These are phyloP conservation scores for Crotalus viridis DNA, from an alignment of 2,113 vertebrate genomes.

Conservation along the genomic window DNA sequence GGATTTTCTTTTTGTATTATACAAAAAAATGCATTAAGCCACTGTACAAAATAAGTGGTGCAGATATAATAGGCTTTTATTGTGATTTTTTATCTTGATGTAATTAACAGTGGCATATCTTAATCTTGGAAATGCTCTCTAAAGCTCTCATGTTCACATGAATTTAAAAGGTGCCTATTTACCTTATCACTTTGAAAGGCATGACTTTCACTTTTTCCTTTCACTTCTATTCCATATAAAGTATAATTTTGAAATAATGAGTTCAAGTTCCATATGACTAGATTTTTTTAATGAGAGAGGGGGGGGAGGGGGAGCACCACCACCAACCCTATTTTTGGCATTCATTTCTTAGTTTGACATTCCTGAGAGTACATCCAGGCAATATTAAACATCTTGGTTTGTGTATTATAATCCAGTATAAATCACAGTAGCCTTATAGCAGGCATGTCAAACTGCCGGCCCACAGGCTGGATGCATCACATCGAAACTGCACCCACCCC, in stretches of 20 bases:
- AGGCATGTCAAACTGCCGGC: too few relatives aligned
- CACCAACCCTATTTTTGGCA: neutral
- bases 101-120: slow-evolving; percentile 57
- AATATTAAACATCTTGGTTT: neutral
- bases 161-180: slow-evolving; percentile 34
- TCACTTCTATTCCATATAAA: neutral
- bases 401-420: neutral
- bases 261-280: neutral
- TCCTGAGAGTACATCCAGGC: neutral
- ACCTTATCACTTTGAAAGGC: slow-evolving; percentile 24
- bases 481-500: too few relatives aligned
- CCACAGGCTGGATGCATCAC: too few relatives aligned
- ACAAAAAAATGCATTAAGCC: slow-evolving; percentile 52
- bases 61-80: slow-evolving; percentile 61
- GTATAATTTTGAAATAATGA: neutral
- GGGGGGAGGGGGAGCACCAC: neutral
- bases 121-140: slow-evolving; percentile 57
- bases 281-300: neutral
- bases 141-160: slow-evolving; percentile 46
- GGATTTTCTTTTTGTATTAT: slow-evolving; percentile 27
- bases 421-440: neutral
- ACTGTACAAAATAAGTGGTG: slow-evolving; percentile 47
- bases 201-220: slow-evolving; percentile 6
- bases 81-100: slow-evolving; percentile 57
- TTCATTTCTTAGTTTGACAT: neutral